Evolutionary conservation across 2,797 vertebrate species (phyloP).

Genomic region (Spizella passerina): DNA sequence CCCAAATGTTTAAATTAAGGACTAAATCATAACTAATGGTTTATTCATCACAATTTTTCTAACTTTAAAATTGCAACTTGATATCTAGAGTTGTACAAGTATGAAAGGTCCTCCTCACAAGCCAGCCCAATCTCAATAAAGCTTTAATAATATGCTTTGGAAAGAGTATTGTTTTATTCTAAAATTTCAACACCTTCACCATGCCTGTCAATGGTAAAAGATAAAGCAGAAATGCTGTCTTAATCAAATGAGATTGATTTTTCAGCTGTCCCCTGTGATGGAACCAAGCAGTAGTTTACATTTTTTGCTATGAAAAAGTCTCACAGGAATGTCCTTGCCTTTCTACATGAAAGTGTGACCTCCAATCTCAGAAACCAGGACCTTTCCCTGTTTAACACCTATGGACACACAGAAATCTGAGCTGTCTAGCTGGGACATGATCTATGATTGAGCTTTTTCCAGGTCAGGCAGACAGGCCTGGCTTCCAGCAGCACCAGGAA

Average conservation of each 20-base stretch:
- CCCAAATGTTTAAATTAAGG: neutral
- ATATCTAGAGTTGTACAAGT: neutral
- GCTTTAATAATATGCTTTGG: neutral
- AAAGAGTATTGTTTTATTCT: neutral
- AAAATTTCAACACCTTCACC: neutral
- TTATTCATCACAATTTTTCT: neutral
- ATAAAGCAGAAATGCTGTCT: neutral
- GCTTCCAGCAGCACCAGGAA: neutral
- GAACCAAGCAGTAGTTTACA: neutral
- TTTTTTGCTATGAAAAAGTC: neutral
- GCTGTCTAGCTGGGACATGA: neutral
- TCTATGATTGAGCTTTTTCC: neutral
- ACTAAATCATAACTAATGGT: neutral
- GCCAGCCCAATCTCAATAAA: neutral
- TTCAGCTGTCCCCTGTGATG: neutral
- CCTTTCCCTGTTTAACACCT: neutral
- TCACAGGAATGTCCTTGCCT: neutral
- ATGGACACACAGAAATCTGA: neutral
- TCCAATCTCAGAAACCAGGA: neutral
- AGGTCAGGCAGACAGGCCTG: neutral
- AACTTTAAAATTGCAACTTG: neutral
- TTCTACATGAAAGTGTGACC: neutral
- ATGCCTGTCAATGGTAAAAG: neutral
- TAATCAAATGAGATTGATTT: neutral
- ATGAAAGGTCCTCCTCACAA: neutral